Evolutionary conservation across 2,797 vertebrate genomes (phyloP), one percentile per base, ranked within the genome.

Genomic region (Rhinella marina): DNA sequence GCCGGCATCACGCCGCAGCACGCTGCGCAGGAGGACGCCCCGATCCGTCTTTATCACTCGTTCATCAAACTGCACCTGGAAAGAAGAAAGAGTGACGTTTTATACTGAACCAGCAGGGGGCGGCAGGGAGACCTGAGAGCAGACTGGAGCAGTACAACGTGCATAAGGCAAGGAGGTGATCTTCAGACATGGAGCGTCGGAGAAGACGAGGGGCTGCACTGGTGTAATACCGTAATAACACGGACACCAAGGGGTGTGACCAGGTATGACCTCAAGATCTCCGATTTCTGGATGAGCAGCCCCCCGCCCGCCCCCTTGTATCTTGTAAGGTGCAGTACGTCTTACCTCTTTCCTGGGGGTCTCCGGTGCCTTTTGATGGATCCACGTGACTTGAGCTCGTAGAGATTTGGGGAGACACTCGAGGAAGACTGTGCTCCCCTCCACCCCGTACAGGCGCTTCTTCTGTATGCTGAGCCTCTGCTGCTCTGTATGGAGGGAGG

Each of bases 311-410:
- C 11, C 14, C 57, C 14, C 6, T 19, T 32, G 10, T 7, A 17
- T 56, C 52, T 13, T 62, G 17, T 62, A 13, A 19, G 14, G 76
- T n/a, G 25, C 25, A 2, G n/a, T 7, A 27, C 1, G 29, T 85
- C 93, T 94, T 92, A 99, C 98, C 97, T 97, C 96, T 88, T 93
- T 95, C 81, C 93, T 91, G 7, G 95, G 91, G 27, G 91, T 94
- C 80, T 96, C 94, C 0, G 91, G 90, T 12, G 94, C 91, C 87
- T 92, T 97, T 93, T 98, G 97, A 92, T 96, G 97, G 0, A 96
- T 98, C 98, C 98, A 99, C 52, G 97, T 93, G 84, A 98, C 93
- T 3, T 70, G 95, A 72, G 98, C 98, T 92, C 97, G 97, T 66
- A 99, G 94, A 25, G 98, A 99, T 91, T 97, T 98, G 23, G 98